phyloP scores from a whole-genome alignment of 2,113 vertebrate species.

The Phrynosoma platyrhinos region DNA sequence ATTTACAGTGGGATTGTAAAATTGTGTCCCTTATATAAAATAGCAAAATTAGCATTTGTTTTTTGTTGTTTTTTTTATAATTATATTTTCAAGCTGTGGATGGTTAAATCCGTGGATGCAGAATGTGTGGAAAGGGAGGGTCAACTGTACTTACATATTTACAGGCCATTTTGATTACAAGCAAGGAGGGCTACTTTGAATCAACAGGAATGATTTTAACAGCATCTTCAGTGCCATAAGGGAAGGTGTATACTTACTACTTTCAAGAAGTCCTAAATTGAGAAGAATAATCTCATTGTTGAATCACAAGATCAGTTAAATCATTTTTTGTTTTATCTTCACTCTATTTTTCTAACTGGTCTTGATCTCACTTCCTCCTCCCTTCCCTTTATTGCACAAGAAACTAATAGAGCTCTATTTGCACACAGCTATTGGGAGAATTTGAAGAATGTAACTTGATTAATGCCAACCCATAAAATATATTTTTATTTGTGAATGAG shows the following conservation, averaged over 20 bases:
- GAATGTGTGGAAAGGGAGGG: too few species aligned
- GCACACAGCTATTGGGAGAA: not conserved
- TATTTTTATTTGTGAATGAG: not conserved
- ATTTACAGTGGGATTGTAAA: too few species aligned
- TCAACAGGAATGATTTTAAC: too few species aligned
- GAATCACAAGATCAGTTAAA: slow-evolving; percentile 21
- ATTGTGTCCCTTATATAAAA: too few species aligned
- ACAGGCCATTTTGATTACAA: too few species aligned
- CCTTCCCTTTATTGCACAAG: not conserved
- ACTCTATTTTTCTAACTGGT: not conserved
- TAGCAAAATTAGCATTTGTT: too few species aligned
- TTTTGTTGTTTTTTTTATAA: too few species aligned
- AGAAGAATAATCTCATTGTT: slow-evolving; percentile 26
- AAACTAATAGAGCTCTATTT: not conserved
- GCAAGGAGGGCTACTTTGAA: too few species aligned
- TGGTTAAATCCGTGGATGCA: too few species aligned
- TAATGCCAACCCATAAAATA: not conserved
- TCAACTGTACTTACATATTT: too few species aligned
- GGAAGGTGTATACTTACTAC: not conserved
- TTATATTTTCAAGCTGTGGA: too few species aligned
- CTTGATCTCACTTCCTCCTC: not conserved
- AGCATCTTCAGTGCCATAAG: not conserved
- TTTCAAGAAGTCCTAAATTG: slow-evolving; percentile 16
- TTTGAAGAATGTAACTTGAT: not conserved
- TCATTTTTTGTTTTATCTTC: slow-evolving; percentile 15